A percentile compares a stretch with the other conserved stretches of the same genome.
Evolutionary conservation across 2,888 invertebrate genomes (phyloP).

Genomic region (Busseola fusca): DNA sequence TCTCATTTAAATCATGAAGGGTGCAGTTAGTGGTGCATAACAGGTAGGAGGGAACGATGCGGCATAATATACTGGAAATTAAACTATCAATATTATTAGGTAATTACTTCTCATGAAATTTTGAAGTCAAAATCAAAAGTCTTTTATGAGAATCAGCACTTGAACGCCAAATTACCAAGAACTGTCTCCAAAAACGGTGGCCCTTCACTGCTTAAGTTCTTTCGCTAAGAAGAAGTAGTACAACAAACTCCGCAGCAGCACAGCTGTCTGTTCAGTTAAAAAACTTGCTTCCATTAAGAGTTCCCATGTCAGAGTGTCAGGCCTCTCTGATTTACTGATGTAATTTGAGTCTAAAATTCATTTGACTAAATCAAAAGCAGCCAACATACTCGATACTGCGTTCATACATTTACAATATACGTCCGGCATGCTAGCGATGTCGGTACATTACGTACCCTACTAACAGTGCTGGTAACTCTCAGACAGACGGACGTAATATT

Average conservation of each 20-base stretch:
- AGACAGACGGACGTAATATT: slow-evolving; percentile 37
- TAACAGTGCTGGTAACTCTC: slow-evolving; percentile 8
- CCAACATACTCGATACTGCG: neutral
- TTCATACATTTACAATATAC: slow-evolving; percentile 35
- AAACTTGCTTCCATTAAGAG: neutral
- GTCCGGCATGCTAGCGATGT: slow-evolving; percentile 40
- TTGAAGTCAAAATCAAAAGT: no score
- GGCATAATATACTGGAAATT: neutral
- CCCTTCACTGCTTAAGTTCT: no score
- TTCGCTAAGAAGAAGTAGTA: no score
- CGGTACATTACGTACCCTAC: neutral
- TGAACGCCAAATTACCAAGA: no score
- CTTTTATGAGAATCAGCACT: no score
- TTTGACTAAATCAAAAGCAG: neutral
- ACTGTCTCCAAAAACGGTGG: no score
- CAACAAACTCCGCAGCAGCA: no score
- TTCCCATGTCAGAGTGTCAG: no score
- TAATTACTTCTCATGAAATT: neutral
- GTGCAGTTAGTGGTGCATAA: neutral
- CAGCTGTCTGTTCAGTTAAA: no score
- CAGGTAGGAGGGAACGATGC: neutral
- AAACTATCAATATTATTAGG: neutral
- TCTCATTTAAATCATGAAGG: neutral
- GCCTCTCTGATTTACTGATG: neutral
- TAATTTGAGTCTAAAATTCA: neutral